Evolutionary conservation across 1,140 invertebrate genomes (phyloP).

Genomic region (Sitobion miscanthi): DNA sequence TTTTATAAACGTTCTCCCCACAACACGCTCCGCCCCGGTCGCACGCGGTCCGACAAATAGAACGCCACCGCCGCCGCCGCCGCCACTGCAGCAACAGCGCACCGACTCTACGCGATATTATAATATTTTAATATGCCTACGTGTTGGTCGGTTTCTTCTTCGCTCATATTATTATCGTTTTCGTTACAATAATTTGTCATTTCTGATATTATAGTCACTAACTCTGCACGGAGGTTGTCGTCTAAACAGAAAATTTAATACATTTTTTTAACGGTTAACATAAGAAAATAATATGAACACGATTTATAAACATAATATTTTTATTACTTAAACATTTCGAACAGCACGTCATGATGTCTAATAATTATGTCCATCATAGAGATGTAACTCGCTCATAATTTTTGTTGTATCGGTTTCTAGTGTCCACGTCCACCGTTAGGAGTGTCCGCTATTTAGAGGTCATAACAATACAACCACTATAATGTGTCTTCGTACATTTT

Average conservation of each 20-base stretch:
- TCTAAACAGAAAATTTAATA: neutral
- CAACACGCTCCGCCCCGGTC: constrained; percentile 40
- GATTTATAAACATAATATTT: no score
- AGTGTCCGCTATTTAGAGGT: no score
- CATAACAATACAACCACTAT: no score
- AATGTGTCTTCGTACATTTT: no score
- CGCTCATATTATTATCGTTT: neutral
- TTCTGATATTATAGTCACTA: neutral
- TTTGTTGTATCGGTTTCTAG: no score
- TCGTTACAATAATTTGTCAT: neutral
- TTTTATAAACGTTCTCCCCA: constrained; percentile 45
- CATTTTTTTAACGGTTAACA: no score
- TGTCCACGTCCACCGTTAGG: no score
- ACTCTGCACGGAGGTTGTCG: neutral
- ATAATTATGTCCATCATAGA: no score
- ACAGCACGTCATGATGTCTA: no score
- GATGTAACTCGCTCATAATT: no score
- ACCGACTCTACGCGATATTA: neutral
- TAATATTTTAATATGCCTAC: neutral
- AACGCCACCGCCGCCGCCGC: neutral
- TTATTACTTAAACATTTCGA: no score
- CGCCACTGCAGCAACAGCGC: neutral
- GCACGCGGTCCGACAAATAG: constrained; percentile 25
- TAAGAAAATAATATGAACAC: no score
- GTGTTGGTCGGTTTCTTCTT: neutral